Evolutionary conservation across 1,140 invertebrate genomes (phyloP).

Genomic region (Stenopsyche tienmushanensis): DNA sequence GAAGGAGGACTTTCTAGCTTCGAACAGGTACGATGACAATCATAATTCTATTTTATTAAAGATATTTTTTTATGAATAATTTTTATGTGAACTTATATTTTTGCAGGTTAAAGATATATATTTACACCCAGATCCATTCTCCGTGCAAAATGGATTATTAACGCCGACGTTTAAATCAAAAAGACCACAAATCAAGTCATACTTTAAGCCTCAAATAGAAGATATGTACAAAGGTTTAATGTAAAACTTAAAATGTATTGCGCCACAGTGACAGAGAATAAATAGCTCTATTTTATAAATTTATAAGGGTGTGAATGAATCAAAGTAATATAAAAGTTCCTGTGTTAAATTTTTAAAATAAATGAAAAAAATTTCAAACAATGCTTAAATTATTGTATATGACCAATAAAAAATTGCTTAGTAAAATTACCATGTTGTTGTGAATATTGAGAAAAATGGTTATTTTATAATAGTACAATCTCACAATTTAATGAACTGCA

Average conservation of each 20-base stretch:
- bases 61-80: constrained; percentile 5
- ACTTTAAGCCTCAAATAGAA: constrained; percentile 88
- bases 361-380: no score
- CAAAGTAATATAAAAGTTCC: no score
- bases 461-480: no score
- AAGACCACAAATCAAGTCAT: constrained; percentile 83
- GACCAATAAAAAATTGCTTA: no score
- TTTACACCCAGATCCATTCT: constrained; percentile 90
- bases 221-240: constrained; percentile 76
- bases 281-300: neutral
- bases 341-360: no score
- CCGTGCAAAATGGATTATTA: constrained; percentile 93
- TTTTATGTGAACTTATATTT: constrained; percentile 18
- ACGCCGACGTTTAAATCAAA: constrained; percentile 97
- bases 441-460: no score
- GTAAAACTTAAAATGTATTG: no score
- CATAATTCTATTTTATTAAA: constrained; percentile 7
- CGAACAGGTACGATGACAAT: constrained; percentile 76
- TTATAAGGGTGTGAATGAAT: neutral
- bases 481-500: no score
- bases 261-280: neutral
- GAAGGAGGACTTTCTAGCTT: constrained; percentile 91
- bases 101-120: constrained; percentile 92
- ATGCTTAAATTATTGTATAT: no score
- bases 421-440: no score